Percentiles rank a stretch among this genome's conserved stretches.
phyloP scores from a whole-genome alignment of 2,888 invertebrate genomes.

The Balanococcus diminutus region DNA sequence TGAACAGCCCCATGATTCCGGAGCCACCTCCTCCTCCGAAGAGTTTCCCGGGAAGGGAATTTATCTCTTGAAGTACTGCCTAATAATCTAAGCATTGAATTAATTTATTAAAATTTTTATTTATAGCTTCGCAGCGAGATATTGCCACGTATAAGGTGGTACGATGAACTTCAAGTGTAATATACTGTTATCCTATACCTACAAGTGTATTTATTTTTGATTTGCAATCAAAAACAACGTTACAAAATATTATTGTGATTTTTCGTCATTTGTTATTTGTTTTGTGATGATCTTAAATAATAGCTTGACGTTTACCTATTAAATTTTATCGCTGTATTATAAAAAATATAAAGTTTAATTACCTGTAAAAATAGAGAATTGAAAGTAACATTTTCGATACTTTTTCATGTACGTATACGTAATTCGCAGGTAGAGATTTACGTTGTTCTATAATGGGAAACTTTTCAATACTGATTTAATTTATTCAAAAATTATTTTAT shows the following conservation, averaged over 20 bases:
- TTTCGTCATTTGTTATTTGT: slow-evolving; percentile 28
- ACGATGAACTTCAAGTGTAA: neutral
- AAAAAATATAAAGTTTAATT: neutral
- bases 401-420: too few relatives aligned
- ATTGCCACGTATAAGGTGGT: neutral
- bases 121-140: slow-evolving; percentile 13
- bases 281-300: slow-evolving; percentile 22
- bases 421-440: too few relatives aligned
- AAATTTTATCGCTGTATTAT: slow-evolving; percentile 14
- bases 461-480: too few relatives aligned
- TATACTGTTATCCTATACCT: neutral
- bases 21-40: slow-evolving; percentile 71
- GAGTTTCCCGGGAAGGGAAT: slow-evolving; percentile 60
- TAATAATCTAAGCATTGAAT: slow-evolving; percentile 8
- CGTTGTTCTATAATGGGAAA: too few relatives aligned
- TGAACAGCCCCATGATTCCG: slow-evolving; percentile 64
- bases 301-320: slow-evolving; percentile 20
- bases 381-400: neutral
- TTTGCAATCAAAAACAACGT: neutral
- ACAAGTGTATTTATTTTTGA: slow-evolving; percentile 2
- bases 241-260: slow-evolving; percentile 38
- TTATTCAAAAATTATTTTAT: too few relatives aligned
- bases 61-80: slow-evolving; percentile 32
- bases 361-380: neutral
- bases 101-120: neutral